Evolutionary conservation across 2,113 vertebrate species (phyloP).

Genomic region (Lutjanus erythropterus): DNA sequence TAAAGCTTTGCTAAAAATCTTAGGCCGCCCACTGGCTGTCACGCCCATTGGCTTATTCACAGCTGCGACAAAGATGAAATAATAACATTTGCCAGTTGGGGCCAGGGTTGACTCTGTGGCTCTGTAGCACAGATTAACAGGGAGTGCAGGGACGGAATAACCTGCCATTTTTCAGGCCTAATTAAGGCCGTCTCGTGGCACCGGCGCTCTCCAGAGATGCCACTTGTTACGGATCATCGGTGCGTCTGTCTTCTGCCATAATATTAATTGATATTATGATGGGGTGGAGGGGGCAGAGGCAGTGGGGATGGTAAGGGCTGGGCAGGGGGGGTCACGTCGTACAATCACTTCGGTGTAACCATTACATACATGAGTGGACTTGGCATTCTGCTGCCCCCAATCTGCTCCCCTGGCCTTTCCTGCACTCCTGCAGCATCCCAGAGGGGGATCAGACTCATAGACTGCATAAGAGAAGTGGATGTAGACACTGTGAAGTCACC

Average conservation of each 20-base stretch:
- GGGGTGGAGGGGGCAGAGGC: conserved; percentile 60
- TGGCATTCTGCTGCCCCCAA: conserved; percentile 62
- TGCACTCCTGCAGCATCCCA: conserved; percentile 21
- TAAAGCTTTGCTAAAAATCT: conserved; percentile 57
- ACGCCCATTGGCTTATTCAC: conserved; percentile 67
- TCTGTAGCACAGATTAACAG: conserved; percentile 74
- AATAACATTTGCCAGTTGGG: conserved; percentile 75
- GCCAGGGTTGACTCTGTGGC: conserved; percentile 57
- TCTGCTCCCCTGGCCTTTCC: conserved; percentile 49
- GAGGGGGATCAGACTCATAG: conserved; percentile 2
- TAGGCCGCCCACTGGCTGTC: conserved; percentile 66
- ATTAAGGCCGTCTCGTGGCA: conserved; percentile 77
- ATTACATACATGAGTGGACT: conserved; percentile 78
- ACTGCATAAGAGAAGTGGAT: too few species aligned
- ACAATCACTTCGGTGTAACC: conserved; percentile 74
- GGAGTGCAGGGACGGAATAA: conserved; percentile 67
- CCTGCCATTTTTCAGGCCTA: conserved; percentile 82
- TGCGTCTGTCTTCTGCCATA: conserved; percentile 81
- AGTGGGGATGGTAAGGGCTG: conserved; percentile 22
- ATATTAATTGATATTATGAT: conserved; percentile 84
- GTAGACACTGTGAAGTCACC: too few species aligned
- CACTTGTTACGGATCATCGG: conserved; percentile 81
- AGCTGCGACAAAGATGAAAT: conserved; percentile 72
- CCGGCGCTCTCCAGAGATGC: conserved; percentile 75
- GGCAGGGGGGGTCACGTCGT: conserved; percentile 53